phyloP scores from a whole-genome alignment of 1,140 invertebrate species.

The Drosophila baimaii region DNA sequence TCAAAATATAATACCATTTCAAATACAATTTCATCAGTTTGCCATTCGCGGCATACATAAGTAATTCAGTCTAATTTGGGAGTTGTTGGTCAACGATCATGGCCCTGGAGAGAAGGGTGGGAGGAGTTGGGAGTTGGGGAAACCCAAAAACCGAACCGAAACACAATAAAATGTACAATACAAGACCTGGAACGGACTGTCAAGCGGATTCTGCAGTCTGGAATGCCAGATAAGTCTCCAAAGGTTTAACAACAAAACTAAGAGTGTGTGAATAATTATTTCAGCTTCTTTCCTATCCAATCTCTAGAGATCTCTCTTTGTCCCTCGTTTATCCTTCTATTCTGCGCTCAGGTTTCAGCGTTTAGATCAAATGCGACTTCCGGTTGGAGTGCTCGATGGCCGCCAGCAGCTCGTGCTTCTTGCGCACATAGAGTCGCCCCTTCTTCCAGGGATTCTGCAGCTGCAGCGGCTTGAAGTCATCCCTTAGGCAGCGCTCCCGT shows the following conservation, averaged over 20 bases:
- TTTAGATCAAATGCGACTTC: slow-evolving; percentile 85
- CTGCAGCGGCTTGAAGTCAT: slow-evolving; percentile 96
- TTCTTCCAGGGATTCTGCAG: slow-evolving; percentile 98
- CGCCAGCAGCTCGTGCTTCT: slow-evolving; percentile 94
- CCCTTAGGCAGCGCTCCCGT: slow-evolving; percentile 94
- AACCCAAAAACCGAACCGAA: slow-evolving; percentile 34
- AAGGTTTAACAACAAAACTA: slow-evolving; percentile 6
- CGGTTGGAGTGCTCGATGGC: slow-evolving; percentile 93
- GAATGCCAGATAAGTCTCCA: slow-evolving; percentile 4
- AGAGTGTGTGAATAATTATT: slow-evolving; percentile 2
- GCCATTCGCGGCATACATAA: slow-evolving; percentile 56
- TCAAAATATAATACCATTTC: slow-evolving; percentile 78
- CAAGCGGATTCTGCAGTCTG: neutral
- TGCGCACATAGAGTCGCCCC: slow-evolving; percentile 94
- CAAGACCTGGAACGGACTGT: slow-evolving; percentile 2
- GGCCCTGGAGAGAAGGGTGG: slow-evolving; percentile 25
- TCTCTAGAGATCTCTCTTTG: slow-evolving; percentile 14
- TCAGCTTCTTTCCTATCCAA: slow-evolving; percentile 11
- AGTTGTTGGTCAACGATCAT: slow-evolving; percentile 77
- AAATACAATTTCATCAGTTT: slow-evolving; percentile 59
- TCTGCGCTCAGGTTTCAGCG: neutral
- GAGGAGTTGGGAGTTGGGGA: neutral
- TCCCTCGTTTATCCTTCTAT: neutral
- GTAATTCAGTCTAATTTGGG: slow-evolving; percentile 81
- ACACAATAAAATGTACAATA: slow-evolving; percentile 50